Evolutionary conservation across 1,140 invertebrate species (phyloP), one percentile per base, ranked within the genome.

Genomic region (Vanessa tameamea): DNA sequence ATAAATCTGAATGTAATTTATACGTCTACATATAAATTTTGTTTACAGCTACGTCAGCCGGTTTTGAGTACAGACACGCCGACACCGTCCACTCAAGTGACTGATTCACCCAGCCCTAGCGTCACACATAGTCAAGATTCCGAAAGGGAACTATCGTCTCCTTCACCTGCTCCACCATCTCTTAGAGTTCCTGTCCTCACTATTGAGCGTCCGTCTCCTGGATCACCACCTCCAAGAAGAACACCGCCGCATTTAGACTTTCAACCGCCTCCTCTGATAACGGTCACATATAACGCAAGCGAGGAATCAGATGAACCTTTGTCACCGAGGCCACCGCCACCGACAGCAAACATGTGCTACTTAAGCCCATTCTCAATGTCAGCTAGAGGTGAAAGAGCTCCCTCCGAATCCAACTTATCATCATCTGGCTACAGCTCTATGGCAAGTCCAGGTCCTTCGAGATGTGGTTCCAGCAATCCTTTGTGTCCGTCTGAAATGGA

Each of bases 391-490:
- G 95, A 96, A 79, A 93, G 96, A 79, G 95, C 95, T 15, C 95
- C 96, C 15, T 97, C 96, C 1, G 96, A 97, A 88, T 96, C 96
- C 0, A 97, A 97, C 88, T 88, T 97, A 23, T 96, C 96, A 73
- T 96, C 96, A 12, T 96, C 96, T 1, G 96, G 96, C n/a, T 97
- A 97, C 82, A 96, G 95, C 73, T 96, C 96, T 6, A 96, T 97
- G 95, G 96, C 96, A 3, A 96, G 95, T 89, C 96, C 96, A 0
- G 96, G 96, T 2, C 95, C 96, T 2, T 96, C 96, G 1, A 91
- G 96, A 61, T 96, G 96, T 85, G 95, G 96, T 12, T 96, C 96
- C 0, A 96, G 95, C 78, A 97, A 96, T 87, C 96, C 96, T 3
- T 83, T 97, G 2, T 96, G 95, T 84, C 94, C 95, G 5, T 94